phyloP scores from a whole-genome alignment of 2,888 invertebrate species.

The Agriotes lineatus region DNA sequence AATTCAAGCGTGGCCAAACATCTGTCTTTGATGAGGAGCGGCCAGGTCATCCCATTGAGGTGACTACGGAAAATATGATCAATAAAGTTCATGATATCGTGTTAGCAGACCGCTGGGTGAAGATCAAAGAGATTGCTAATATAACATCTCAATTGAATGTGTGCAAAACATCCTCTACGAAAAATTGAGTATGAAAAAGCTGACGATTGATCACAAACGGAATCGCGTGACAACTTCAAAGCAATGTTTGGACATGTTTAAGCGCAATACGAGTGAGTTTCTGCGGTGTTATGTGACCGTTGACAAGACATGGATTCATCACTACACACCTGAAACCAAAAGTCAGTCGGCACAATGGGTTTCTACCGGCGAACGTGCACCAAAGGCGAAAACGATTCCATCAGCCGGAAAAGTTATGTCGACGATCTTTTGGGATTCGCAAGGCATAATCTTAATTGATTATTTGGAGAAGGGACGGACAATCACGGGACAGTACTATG shows the following conservation, averaged over 20 bases:
- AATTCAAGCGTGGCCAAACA: neutral
- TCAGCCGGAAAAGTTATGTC: slow-evolving; percentile 17
- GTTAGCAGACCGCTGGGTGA: neutral
- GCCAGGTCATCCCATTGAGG: too few species aligned
- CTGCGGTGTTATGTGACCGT: slow-evolving; percentile 13
- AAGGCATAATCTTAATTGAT: neutral
- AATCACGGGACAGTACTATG: neutral
- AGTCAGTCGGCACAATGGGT: slow-evolving; percentile 22
- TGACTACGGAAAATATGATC: too few species aligned
- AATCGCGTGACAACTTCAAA: slow-evolving; percentile 29
- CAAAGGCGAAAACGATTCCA: slow-evolving; percentile 18
- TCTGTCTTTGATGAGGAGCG: neutral
- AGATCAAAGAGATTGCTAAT: too few species aligned
- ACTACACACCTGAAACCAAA: slow-evolving; percentile 26
- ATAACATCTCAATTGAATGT: neutral
- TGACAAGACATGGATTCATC: slow-evolving; percentile 34
- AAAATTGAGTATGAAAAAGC: neutral
- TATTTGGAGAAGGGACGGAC: neutral
- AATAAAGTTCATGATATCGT: too few species aligned
- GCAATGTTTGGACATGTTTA: slow-evolving; percentile 26
- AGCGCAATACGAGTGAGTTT: slow-evolving; percentile 26
- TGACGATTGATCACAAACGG: slow-evolving; percentile 35
- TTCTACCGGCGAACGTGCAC: slow-evolving; percentile 16
- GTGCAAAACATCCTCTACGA: neutral
- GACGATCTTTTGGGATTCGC: slow-evolving; percentile 9